Conservation (phyloP, 1,140 invertebrate species). For the Berghia stephanieae region DNA sequence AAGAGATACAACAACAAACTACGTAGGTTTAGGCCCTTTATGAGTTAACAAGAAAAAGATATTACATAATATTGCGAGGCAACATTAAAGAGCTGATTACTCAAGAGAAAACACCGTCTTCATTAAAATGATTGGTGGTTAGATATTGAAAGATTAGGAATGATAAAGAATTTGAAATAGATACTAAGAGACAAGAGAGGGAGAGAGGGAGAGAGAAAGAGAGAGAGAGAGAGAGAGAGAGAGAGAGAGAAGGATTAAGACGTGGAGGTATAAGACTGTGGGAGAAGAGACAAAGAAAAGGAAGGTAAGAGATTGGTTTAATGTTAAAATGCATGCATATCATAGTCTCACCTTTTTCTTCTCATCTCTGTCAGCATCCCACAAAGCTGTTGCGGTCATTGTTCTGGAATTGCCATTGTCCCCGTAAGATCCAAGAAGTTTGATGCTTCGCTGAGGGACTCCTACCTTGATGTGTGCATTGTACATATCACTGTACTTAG, state of each 20-base stretch:
- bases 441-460: constrained; percentile 34
- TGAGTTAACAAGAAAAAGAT: no score
- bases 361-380: constrained; percentile 55
- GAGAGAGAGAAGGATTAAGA: no score
- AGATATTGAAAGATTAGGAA: neutral
- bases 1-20: no score
- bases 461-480: constrained; percentile 33
- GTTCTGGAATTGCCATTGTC: constrained; percentile 11
- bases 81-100: no score
- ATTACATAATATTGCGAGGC: no score
- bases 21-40: no score
- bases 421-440: constrained; percentile 32
- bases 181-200: neutral
- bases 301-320: no score
- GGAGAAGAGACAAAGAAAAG: neutral
- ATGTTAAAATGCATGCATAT: no score
- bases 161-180: no score
- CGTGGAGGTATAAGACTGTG: neutral
- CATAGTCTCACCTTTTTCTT: constrained; percentile 46
- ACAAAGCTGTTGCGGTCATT: constrained; percentile 37
- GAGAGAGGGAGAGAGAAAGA: constrained; percentile 11
- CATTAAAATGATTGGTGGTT: no score
- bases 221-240: no score
- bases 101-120: no score
- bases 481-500: constrained; percentile 26